A percentile compares a stretch with the other conserved stretches of the same genome.
Conservation (phyloP, 2,888 invertebrate genomes). For the Colletes collaris region DNA sequence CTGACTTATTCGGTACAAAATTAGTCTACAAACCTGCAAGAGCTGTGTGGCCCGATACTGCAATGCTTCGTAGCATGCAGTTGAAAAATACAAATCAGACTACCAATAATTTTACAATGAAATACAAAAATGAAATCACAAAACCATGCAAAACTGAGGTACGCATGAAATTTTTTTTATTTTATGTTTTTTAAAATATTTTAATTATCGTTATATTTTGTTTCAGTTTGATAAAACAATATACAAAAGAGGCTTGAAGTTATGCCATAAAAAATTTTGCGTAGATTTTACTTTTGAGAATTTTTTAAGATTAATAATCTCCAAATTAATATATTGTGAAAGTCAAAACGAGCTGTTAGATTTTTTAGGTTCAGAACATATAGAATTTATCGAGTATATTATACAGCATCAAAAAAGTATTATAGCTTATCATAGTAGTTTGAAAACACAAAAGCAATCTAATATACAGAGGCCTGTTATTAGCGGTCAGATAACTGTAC, state of each 20-base stretch:
- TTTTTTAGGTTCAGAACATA: slow-evolving; percentile 91
- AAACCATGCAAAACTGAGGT: slow-evolving; percentile 65
- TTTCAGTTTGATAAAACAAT: slow-evolving; percentile 85
- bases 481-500: slow-evolving; percentile 92
- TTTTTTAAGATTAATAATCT: slow-evolving; percentile 85
- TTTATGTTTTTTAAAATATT: slow-evolving; percentile 10
- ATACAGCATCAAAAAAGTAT: slow-evolving; percentile 75
- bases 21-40: slow-evolving; percentile 71
- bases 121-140: slow-evolving; percentile 62
- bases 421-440: slow-evolving; percentile 56
- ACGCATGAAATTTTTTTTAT: slow-evolving; percentile 16
- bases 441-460: slow-evolving; percentile 62
- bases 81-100: slow-evolving; percentile 53
- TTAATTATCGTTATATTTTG: slow-evolving; percentile 19
- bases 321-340: slow-evolving; percentile 84
- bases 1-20: slow-evolving; percentile 69
- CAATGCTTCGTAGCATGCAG: slow-evolving; percentile 73
- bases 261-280: slow-evolving; percentile 82
- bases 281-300: slow-evolving; percentile 85
- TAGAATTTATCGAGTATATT: slow-evolving; percentile 78
- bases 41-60: slow-evolving; percentile 75
- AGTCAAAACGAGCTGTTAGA: slow-evolving; percentile 95
- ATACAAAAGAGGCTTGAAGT: slow-evolving; percentile 85
- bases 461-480: slow-evolving; percentile 83
- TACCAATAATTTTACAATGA: slow-evolving; percentile 75